Percentiles rank a stretch among this genome's conserved stretches.
phyloP scores from a whole-genome alignment of 2,797 vertebrate species.

The Poecilia wingei region DNA sequence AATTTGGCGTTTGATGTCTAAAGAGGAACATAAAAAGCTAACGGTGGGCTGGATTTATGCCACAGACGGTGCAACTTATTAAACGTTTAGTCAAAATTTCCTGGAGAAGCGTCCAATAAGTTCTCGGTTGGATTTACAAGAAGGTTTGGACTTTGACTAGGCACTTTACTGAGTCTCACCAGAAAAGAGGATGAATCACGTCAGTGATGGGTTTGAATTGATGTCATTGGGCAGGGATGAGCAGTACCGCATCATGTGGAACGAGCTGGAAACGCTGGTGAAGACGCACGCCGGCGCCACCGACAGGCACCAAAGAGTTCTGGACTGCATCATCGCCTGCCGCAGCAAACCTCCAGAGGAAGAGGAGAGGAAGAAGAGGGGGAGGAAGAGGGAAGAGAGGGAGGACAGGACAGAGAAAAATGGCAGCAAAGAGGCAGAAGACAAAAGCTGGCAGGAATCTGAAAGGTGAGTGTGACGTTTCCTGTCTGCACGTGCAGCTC shows the following conservation, averaged over 20 bases:
- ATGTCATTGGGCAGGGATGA: slow-evolving; percentile 84
- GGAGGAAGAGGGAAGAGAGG: slow-evolving; percentile 96
- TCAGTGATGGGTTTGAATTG: background rate
- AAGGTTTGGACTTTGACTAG: background rate
- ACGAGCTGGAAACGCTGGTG: slow-evolving; percentile 97
- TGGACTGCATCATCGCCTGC: slow-evolving; percentile 94
- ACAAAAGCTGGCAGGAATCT: slow-evolving; percentile 93
- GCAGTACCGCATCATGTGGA: slow-evolving; percentile 99
- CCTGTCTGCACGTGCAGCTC: background rate
- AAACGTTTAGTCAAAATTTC: background rate
- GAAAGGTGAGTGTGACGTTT: slow-evolving; percentile 82
- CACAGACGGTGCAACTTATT: no score
- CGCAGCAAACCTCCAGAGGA: slow-evolving; percentile 97
- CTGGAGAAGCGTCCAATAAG: background rate
- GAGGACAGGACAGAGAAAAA: slow-evolving; percentile 92
- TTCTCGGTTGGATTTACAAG: background rate
- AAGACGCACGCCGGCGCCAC: slow-evolving; percentile 91
- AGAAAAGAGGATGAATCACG: background rate
- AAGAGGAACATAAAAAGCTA: no score
- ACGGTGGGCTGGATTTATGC: no score
- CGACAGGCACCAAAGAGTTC: slow-evolving; percentile 91
- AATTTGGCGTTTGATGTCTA: no score
- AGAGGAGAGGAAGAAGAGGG: slow-evolving; percentile 95
- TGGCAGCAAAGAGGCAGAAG: slow-evolving; percentile 90
- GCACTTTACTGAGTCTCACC: no score